Base-by-base conservation (phyloP, 2,113 vertebrate genomes). In the Lycaon pictus region DNA sequence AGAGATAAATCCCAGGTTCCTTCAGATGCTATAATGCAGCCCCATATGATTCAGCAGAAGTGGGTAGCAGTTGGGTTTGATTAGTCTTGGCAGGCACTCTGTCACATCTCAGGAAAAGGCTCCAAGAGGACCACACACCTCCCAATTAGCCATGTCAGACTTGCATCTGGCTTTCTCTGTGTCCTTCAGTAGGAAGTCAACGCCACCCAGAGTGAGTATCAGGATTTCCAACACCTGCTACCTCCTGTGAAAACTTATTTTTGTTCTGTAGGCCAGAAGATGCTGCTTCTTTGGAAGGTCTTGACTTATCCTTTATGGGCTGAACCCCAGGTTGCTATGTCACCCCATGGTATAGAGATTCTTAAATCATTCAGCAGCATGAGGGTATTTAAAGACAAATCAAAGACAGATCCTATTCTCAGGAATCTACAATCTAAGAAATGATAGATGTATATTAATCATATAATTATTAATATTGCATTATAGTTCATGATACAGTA, bases 31-130 rank as follows among this genome's bases (percentile, higher is more conserved):
- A 19, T 74, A 65, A 72, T 93, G 71, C 89, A 97, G 87, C 83
- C 97, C 95, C 97, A 97, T 96, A 93, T 96, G 98, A 98, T 96
- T 97, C 95, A 97, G 97, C 96, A 97, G 97, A 96, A 98, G 96
- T 96, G 83, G 92, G 90, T 85, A 98, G 97, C 97, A 96, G 94
- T 97, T 98, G 96, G 97, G 90, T 97, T 98, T 97, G 96, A 97
- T 98, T 92, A 96, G 96, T 94, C 96, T 98, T 97, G 97, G 96
- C 97, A 97, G 48, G 51, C 96, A 72, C 85, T 92, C 80, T 98
- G 96, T 98, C 96, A 98, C 88, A 97, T 97, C 97, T 98, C 97
- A 98, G 92, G 84, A 96, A 96, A 92, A 97, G 95, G 88, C 90
- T 98, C 97, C 96, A 97, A 96, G 58, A 96, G 90, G 97, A 95